phyloP scores from a whole-genome alignment of 2,797 vertebrate genomes.

The Neostethus bicornis region DNA sequence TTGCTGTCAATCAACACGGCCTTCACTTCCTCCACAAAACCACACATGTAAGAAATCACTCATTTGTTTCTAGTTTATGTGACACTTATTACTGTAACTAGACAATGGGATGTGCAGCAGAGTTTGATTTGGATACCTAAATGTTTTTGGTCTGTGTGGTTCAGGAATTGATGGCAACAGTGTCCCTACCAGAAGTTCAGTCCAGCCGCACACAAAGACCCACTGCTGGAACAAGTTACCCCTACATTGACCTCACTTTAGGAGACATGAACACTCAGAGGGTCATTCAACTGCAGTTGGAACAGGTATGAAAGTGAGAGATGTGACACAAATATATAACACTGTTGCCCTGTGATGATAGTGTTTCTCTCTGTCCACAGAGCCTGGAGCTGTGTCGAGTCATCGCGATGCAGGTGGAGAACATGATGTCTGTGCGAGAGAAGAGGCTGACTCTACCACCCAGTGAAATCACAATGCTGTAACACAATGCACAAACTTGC shows the following conservation, averaged over 20 bases:
- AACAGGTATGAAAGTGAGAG: slow-evolving; percentile 81
- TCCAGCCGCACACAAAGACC: slow-evolving; percentile 90
- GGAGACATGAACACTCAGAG: slow-evolving; percentile 85
- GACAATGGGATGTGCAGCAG: slow-evolving; percentile 18
- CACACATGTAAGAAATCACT: slow-evolving; percentile 83
- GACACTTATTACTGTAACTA: slow-evolving; percentile 24
- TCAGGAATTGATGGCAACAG: slow-evolving; percentile 86
- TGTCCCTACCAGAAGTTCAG: slow-evolving; percentile 91
- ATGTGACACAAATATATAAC: slow-evolving; percentile 1
- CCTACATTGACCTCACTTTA: slow-evolving; percentile 90
- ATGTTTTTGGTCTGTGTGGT: slow-evolving; percentile 31
- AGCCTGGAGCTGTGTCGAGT: slow-evolving; percentile 95
- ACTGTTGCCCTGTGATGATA: slow-evolving; percentile 15
- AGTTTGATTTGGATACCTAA: slow-evolving; percentile 8
- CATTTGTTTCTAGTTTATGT: slow-evolving; percentile 1
- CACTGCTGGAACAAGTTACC: slow-evolving; percentile 85
- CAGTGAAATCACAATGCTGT: slow-evolving; percentile 95
- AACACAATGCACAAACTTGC: slow-evolving; percentile 35
- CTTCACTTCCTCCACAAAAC: slow-evolving; percentile 94
- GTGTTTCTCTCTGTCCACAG: slow-evolving; percentile 67
- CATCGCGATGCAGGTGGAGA: slow-evolving; percentile 92
- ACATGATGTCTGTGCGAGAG: slow-evolving; percentile 87
- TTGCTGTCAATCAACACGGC: slow-evolving; percentile 94
- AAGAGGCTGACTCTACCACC: slow-evolving; percentile 91
- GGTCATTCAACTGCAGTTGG: slow-evolving; percentile 91